phyloP scores from a whole-genome alignment of 92 coral and sea anemone species.

The Desmophyllum pertusum region DNA sequence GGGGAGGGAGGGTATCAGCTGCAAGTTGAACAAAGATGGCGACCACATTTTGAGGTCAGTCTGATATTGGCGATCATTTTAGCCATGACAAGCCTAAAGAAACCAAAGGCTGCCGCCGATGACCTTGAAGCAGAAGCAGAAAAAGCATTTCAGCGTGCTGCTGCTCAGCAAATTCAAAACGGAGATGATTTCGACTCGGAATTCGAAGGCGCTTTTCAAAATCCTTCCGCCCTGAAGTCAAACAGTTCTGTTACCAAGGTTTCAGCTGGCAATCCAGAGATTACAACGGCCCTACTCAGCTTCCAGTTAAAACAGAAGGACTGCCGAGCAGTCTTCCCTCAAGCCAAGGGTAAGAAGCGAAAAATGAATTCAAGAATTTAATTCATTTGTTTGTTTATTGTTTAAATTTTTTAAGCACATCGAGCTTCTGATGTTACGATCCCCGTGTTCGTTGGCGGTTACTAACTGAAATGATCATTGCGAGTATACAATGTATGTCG shows the following conservation, averaged over 20 bases:
- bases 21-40: constrained; percentile 21
- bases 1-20: not conserved
- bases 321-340: constrained; percentile 60
- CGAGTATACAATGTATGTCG: too few relatives aligned
- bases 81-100: constrained; percentile 18
- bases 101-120: constrained; percentile 20
- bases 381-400: not conserved
- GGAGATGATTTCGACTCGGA: constrained; percentile 61
- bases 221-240: not conserved
- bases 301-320: constrained; percentile 50
- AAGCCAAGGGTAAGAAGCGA: constrained; percentile 45
- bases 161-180: constrained; percentile 32
- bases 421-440: not conserved
- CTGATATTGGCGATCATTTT: constrained; percentile 24
- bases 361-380: not conserved
- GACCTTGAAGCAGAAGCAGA: constrained; percentile 61
- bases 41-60: not conserved
- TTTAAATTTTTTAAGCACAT: not conserved
- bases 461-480: too few relatives aligned
- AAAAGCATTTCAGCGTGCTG: constrained; percentile 44
- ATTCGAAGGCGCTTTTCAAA: constrained; percentile 60
- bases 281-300: constrained; percentile 26
- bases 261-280: not conserved
- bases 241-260: not conserved
- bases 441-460: not conserved